Percentiles rank a stretch among this genome's conserved stretches.
Evolutionary conservation across 2,113 vertebrate species (phyloP).

Genomic region (Calidris pygmaea): DNA sequence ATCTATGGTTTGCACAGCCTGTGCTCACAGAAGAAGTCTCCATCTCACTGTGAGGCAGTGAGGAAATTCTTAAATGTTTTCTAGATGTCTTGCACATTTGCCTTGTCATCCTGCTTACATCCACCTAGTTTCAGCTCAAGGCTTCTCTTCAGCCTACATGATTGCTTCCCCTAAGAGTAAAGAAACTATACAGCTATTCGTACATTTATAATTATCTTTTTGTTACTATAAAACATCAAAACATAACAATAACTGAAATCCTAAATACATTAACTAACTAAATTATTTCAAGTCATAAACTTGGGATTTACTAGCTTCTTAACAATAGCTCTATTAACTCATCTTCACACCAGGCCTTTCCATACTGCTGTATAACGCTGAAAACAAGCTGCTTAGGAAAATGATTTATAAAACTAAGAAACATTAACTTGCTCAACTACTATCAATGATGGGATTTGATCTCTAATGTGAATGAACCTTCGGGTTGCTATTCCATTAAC

Average conservation of each 20-base stretch:
- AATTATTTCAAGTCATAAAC: neutral
- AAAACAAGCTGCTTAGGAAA: neutral
- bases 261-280: neutral
- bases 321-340: neutral
- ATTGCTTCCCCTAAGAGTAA: neutral
- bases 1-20: neutral
- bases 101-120: neutral
- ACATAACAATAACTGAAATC: neutral
- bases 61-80: neutral
- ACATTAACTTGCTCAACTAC: neutral
- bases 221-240: neutral
- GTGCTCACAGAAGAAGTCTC: neutral
- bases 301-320: neutral
- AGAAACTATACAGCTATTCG: neutral
- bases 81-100: neutral
- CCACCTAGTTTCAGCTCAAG: neutral
- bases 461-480: neutral
- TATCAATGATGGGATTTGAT: neutral
- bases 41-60: neutral
- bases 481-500: neutral
- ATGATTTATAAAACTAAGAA: neutral
- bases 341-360: neutral
- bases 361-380: accelerated
- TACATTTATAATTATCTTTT: neutral
- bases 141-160: neutral